Percentiles rank a stretch among this genome's conserved stretches.
Conservation (phyloP, 2,113 vertebrate genomes). For the Australoheros scitulus region DNA sequence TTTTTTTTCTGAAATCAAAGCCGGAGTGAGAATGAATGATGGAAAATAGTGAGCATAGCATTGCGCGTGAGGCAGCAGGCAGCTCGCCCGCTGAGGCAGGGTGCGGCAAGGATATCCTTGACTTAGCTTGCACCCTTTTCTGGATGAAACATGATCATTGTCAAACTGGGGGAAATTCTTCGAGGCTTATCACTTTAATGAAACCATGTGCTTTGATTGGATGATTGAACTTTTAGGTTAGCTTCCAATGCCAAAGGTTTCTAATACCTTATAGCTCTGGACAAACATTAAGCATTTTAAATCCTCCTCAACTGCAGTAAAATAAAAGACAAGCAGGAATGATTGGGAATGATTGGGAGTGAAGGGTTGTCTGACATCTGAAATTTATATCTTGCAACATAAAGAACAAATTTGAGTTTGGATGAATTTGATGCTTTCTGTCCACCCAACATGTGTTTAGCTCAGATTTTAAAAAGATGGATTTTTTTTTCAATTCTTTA, state of each 20-base stretch:
- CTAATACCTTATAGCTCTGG: neutral
- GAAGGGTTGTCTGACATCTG: neutral
- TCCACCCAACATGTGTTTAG: constrained; percentile 39
- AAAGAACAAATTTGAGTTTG: neutral
- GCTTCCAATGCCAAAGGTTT: neutral
- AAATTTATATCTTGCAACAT: constrained; percentile 3
- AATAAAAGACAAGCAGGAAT: neutral
- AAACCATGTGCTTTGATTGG: constrained; percentile 38
- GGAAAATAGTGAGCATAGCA: constrained; percentile 60
- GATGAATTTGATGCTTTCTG: constrained; percentile 12
- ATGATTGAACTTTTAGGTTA: constrained; percentile 3
- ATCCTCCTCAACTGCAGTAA: neutral
- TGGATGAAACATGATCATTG: constrained; percentile 49
- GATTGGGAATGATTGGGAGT: neutral
- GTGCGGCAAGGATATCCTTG: constrained; percentile 74
- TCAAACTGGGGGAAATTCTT: constrained; percentile 37
- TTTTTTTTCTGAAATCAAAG: constrained; percentile 39
- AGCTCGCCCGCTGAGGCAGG: constrained; percentile 59
- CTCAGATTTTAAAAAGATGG: constrained; percentile 1
- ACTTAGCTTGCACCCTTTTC: constrained; percentile 59
- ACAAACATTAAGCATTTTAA: neutral
- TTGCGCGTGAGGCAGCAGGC: constrained; percentile 56
- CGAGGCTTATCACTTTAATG: constrained; percentile 38
- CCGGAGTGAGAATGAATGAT: constrained; percentile 46
- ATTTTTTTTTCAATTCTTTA: neutral